A percentile compares a stretch with the other conserved stretches of the same genome.
Conservation (phyloP, 2,888 invertebrate species). For the Lissonota sp. region DNA sequence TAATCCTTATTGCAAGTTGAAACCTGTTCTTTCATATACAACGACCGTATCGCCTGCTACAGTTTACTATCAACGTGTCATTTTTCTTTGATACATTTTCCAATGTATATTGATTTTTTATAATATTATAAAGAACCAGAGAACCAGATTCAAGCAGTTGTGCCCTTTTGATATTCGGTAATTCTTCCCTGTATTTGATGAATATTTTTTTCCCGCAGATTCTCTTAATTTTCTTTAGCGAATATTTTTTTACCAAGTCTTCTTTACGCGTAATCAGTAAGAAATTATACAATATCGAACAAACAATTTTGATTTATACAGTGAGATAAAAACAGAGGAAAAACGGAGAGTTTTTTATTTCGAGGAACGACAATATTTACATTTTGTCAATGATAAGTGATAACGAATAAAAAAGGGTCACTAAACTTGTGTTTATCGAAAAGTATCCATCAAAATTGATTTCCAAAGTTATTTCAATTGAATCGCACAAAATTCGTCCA, state of each 20-base stretch:
- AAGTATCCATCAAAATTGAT: no score
- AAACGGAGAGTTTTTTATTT: neutral
- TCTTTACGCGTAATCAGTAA: no score
- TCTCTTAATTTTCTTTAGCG: no score
- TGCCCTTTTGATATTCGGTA: no score
- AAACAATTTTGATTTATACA: neutral
- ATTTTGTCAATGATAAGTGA: neutral
- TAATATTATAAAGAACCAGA: no score
- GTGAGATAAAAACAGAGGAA: neutral
- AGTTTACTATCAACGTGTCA: conserved; percentile 10
- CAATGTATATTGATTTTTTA: neutral
- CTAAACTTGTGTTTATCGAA: neutral
- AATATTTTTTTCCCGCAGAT: no score
- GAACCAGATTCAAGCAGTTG: no score
- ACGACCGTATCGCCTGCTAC: conserved; percentile 49
- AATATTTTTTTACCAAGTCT: no score
- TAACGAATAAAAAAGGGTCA: neutral
- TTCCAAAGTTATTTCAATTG: no score
- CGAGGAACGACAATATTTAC: conserved; percentile 6
- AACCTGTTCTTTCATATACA: conserved; percentile 29
- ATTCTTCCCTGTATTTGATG: no score
- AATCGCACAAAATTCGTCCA: no score
- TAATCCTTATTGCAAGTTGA: conserved; percentile 46
- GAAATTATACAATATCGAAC: neutral
- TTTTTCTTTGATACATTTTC: conserved; percentile 16